Base-by-base conservation (phyloP, 2,888 invertebrate genomes). In the Chalcis sispes region DNA sequence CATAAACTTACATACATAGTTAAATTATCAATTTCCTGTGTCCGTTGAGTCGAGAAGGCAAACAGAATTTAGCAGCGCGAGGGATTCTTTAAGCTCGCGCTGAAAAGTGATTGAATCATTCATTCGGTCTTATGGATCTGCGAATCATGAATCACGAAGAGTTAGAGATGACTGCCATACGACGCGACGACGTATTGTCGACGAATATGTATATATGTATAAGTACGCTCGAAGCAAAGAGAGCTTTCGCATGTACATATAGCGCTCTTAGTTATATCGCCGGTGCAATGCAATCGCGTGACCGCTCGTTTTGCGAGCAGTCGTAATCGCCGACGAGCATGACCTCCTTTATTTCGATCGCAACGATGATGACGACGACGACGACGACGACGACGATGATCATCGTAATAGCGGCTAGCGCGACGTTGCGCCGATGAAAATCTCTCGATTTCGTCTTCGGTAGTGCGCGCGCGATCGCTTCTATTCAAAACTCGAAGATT, bases 261-360 rank as follows among this genome's bases (percentile, higher is more conserved):
- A 56, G 52, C 48, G 42, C 59, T 61, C 67, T 72, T 72, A 61
- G 58, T 76, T 72, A 64, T 50, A 50, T 75, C 71, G 48, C 62
- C 58, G 64, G 2, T 67, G 52, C 73, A 76, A 78, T 76, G 66
- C 76, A 76, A 76, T 74, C 64, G 75, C 76, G 74, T 71, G 74
- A 78, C 72, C 25, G 66, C 67, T 75, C 59, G 58, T 64, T 20
- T 32, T 2, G 0, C n/a, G 42, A 23, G 48, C 56, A 48, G 50
- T 69, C 70, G 66, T 32, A 70, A n/a, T n/a, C n/a, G n/a, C n/a
- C n/a, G n/a, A n/a, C n/a, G n/a, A n/a, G n/a, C n/a, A 64, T 75
- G 75, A 73, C 77, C 77, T 77, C 73, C 25, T 77, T 71, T 77
- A 65, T 50, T 62, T 65, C 42, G 71, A 71, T 58, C 40, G 25